Conservation (phyloP, 2,113 vertebrate species). For the Scomber japonicus region DNA sequence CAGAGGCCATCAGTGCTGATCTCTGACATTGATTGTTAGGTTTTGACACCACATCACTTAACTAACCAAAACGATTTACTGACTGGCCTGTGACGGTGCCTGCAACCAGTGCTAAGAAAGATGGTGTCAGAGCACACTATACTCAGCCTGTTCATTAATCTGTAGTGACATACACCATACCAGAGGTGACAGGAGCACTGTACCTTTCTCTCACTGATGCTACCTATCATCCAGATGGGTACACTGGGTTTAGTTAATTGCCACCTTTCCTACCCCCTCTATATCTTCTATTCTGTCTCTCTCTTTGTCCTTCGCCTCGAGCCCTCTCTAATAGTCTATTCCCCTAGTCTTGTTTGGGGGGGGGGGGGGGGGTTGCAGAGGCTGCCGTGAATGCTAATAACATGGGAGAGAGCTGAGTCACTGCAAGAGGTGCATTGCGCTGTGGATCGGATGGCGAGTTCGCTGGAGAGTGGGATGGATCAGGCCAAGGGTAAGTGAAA, state of each 20-base stretch:
- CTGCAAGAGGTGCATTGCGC: conserved; percentile 73
- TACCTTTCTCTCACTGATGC: conserved; percentile 14
- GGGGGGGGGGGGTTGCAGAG: conserved; percentile 51
- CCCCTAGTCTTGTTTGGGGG: conserved; percentile 43
- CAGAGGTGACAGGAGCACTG: conserved; percentile 19
- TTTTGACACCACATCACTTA: conserved; percentile 16
- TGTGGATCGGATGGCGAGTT: conserved; percentile 41
- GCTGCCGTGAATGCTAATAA: conserved; percentile 80
- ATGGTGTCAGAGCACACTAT: conserved; percentile 25
- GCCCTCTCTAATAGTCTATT: conserved; percentile 3
- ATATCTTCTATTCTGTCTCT: conserved; percentile 10
- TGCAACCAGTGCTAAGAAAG: not conserved
- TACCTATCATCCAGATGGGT: too few relatives aligned
- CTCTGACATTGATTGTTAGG: not conserved
- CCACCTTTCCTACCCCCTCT: not conserved
- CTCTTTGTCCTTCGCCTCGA: conserved; percentile 7
- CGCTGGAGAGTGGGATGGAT: conserved; percentile 9
- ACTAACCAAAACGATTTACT: conserved; percentile 28
- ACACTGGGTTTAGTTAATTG: conserved; percentile 36
- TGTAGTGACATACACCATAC: conserved; percentile 38
- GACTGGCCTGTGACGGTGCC: conserved; percentile 11
- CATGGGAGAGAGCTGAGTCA: conserved; percentile 79
- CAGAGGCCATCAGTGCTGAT: not conserved
- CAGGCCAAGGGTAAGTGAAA: conserved; percentile 1
- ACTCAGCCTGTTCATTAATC: conserved; percentile 15